Percentiles rank a stretch among this genome's conserved stretches.
Conservation (phyloP, 2,888 invertebrate genomes). For the Margaritifera margaritifera region DNA sequence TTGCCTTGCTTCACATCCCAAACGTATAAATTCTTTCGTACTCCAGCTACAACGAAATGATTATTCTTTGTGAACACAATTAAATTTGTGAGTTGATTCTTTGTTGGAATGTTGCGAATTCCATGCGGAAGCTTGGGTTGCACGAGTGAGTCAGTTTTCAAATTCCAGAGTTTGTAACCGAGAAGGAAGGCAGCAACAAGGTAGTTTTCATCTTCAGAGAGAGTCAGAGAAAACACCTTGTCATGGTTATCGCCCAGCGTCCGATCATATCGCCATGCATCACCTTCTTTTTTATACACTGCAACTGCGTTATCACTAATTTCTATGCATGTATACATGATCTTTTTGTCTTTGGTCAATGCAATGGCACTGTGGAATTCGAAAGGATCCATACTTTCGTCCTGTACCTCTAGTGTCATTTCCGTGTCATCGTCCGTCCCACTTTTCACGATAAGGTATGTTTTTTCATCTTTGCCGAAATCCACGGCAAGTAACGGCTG, state of each 20-base stretch:
- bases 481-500: slow-evolving; percentile 57
- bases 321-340: slow-evolving; percentile 70
- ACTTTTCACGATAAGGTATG: slow-evolving; percentile 59
- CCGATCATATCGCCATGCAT: slow-evolving; percentile 64
- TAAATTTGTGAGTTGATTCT: slow-evolving; percentile 91
- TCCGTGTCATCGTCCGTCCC: slow-evolving; percentile 60
- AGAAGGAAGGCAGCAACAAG: slow-evolving; percentile 79
- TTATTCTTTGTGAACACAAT: slow-evolving; percentile 92
- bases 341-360: slow-evolving; percentile 55
- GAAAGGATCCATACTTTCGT: slow-evolving; percentile 64
- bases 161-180: slow-evolving; percentile 73
- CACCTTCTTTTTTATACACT: slow-evolving; percentile 59
- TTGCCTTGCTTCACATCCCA: slow-evolving; percentile 89
- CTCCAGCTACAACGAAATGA: slow-evolving; percentile 95
- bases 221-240: slow-evolving; percentile 77
- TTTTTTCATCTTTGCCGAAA: slow-evolving; percentile 47
- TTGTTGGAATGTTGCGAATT: slow-evolving; percentile 92
- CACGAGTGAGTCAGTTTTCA: slow-evolving; percentile 64
- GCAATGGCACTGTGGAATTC: slow-evolving; percentile 72
- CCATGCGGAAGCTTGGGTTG: slow-evolving; percentile 75
- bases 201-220: slow-evolving; percentile 87
- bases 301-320: slow-evolving; percentile 70
- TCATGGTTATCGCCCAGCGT: slow-evolving; percentile 67
- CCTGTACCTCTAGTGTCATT: slow-evolving; percentile 66
- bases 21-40: slow-evolving; percentile 93